Evolutionary conservation across 2,113 vertebrate genomes (phyloP), one percentile per base, ranked within the genome.

Genomic region (Poecilia latipinna): DNA sequence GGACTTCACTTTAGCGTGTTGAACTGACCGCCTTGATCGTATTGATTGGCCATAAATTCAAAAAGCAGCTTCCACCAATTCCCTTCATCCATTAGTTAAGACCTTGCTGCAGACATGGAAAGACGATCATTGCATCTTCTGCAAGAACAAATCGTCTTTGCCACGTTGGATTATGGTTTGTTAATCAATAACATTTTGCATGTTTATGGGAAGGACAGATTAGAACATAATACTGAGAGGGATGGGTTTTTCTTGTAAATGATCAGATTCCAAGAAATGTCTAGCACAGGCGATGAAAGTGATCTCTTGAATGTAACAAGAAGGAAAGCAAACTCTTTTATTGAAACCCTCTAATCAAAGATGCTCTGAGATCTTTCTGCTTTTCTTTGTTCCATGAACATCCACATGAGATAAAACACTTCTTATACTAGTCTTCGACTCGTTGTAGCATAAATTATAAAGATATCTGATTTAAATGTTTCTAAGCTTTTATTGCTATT

Each of bases 1-100:
- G 0, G 72, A 65, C 80, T 83, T 80, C 64, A 76, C 62, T 61
- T 32, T 37, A 68, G 33, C 63, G 39, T 42, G 61, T 70, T 61
- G 7, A 75, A 24, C 57, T 72, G 70, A 79, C 79, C 75, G 76
- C 84, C 71, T 72, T 75, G 65, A 80, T 86, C 72, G 32, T 51
- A 4, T 77, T 79, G 81, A 86, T 82, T 35, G 5, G 62, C 79
- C 48, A 4, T 64, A 60, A 75, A 65, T 75, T 75, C 37, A 61
- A 88, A 74, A 74, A 80, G 71, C 54, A 73, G 86, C 74, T 37
- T 42, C 63, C 70, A 3, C 33, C 6, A 51, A 57, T 72, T 73
- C 68, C 71, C 67, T 60, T 74, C 61, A 60, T 76, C 74, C 68
- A 86, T 65, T 65, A 74, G 68, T 51, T 10, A 73, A 65, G 63